Base-by-base conservation (phyloP, 2,888 invertebrate species). In the Trissonchulus sp. region DNA sequence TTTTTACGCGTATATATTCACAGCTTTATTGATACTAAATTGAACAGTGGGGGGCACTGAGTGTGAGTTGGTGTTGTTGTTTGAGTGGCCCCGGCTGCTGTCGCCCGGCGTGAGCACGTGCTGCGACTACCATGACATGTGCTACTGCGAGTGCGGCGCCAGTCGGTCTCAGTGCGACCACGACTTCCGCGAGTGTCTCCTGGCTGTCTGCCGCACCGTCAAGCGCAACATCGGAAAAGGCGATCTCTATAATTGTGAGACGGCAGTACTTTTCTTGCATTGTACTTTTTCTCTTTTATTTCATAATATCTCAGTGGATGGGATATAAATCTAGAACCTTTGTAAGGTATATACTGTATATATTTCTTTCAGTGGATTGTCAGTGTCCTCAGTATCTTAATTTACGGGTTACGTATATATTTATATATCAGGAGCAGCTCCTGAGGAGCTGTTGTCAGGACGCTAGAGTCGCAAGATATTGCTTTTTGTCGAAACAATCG, bases 141-240 rank as follows among this genome's bases (percentile, higher is more conserved):
- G 68, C 35, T 65, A 65, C 35, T 30, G 33, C 33, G 68, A 65
- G 35, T 65, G 68, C n/a, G 68, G 68, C 35, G 28, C 68, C 18
- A 15, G 8, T 33, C 68, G 68, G 18, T 33, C 31, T 15, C 8
- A 65, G 68, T 65, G 68, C n/a, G 68, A 65, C n/a, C n/a, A 8
- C 31, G 35, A 30, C 8, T 65, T 65, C n/a, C 35, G 18, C 68
- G 31, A 30, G 8, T 65, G 68, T 28, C 35, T 65, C 8, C 8
- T 33, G 33, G 35, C 8, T 15, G 68, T 65, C 8, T 65, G 68
- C 28, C 68, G 35, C 8, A 34, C 31, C 8, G 35, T 65, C n/a
- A 30, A 28, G n/a, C 33, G n/a, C 8, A 34, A 65, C n/a, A 8
- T 65, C 8, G 68, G 68, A 8, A 65, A 33, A 18, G 28, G 28